Conservation (phyloP, 1,140 invertebrate species). For the Drosophila nikananu region DNA sequence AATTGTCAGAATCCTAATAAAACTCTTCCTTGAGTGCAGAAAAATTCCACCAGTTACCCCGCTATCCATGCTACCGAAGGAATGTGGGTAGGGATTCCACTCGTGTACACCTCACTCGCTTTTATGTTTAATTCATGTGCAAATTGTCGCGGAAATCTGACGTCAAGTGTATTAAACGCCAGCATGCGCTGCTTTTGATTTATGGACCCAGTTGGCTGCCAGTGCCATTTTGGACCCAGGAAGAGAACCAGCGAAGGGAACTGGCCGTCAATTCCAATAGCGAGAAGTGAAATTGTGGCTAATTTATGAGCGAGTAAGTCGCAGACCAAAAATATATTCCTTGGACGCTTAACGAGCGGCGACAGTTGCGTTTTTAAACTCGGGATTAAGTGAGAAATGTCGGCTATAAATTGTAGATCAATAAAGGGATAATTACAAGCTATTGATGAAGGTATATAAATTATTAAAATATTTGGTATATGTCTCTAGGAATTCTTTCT, state of each 20-base stretch:
- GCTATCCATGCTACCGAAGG: not conserved
- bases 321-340: conserved; percentile 49
- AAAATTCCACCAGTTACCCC: not conserved
- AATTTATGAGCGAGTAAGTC: conserved; percentile 67
- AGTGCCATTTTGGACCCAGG: conserved; percentile 42
- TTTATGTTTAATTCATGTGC: conserved; percentile 84
- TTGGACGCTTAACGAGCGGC: conserved; percentile 59
- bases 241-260: conserved; percentile 24
- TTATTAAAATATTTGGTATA: not conserved
- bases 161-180: conserved; percentile 82
- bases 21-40: not conserved
- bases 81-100: conserved; percentile 34
- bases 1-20: not conserved
- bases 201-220: conserved; percentile 68
- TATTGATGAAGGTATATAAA: not conserved
- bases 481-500: not conserved
- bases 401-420: conserved; percentile 37
- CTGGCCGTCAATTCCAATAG: conserved; percentile 75
- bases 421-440: conserved; percentile 4
- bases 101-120: conserved; percentile 61
- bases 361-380: conserved; percentile 46
- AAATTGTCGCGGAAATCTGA: conserved; percentile 84
- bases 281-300: conserved; percentile 76
- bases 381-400: conserved; percentile 23
- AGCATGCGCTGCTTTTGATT: conserved; percentile 76